Conservation (phyloP, 2,113 vertebrate genomes). For the Xenopus borealis region DNA sequence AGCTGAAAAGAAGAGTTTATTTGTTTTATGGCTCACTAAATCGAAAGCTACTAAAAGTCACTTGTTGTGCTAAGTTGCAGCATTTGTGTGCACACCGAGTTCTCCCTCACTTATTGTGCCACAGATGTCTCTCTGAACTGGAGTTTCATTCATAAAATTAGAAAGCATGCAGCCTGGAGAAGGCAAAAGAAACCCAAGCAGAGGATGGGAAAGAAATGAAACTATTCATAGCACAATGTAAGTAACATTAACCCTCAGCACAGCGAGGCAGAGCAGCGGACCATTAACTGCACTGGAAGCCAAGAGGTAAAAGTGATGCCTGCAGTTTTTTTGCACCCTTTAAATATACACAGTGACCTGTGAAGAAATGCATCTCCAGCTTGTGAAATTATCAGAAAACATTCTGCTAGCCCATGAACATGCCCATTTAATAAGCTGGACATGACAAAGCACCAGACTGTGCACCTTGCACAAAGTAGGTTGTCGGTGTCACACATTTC, state of each 20-base stretch:
- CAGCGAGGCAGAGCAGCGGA: neutral
- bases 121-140: conserved; percentile 64
- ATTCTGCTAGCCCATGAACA: too few species aligned
- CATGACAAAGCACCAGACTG: too few species aligned
- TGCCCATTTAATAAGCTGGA: too few species aligned
- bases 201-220: conserved; percentile 48
- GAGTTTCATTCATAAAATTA: conserved; percentile 63
- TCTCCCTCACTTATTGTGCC: conserved; percentile 62
- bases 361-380: too few species aligned
- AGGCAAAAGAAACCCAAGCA: conserved; percentile 49
- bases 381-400: too few species aligned
- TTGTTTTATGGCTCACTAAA: conserved; percentile 62
- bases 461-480: too few species aligned
- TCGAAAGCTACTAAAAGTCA: conserved; percentile 53
- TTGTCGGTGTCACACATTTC: too few species aligned
- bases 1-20: conserved; percentile 64
- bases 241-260: conserved; percentile 6
- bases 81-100: conserved; percentile 58
- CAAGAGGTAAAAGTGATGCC: too few species aligned
- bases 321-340: too few species aligned
- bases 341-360: too few species aligned
- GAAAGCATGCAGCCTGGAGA: conserved; percentile 51
- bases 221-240: conserved; percentile 42
- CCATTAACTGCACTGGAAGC: too few species aligned
- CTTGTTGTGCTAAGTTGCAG: conserved; percentile 59